Base-by-base conservation (phyloP, 1,140 invertebrate genomes). In the Sesamia nonagrioides region DNA sequence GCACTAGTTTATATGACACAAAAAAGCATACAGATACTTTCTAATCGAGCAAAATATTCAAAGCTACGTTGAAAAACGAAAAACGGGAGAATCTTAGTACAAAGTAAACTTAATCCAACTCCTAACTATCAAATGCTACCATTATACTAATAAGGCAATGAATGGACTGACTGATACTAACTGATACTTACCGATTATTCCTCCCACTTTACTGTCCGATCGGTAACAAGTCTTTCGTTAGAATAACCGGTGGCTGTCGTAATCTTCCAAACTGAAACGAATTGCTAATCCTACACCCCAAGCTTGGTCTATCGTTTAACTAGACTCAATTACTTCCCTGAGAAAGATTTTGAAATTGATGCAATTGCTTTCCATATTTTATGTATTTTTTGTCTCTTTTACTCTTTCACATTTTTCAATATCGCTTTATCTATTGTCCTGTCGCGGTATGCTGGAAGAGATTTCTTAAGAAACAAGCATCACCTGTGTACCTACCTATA, bases 181-280 rank as follows among this genome's bases (percentile, higher is more conserved):
- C 66, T 69, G 69, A 52, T 56, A 72, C 11, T 72, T 72, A 56
- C 33, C 17, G 71, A 60, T 60, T 74, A 74, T 74, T 33, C 48
- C 40, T 21, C 72, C 40, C 72, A 48, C 40, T 8, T 74, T 61
- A 74, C 42, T n/a, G 18, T 40, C 40, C 8, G n/a, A 4, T 27
- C 35, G 11, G 40, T 74, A 74, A 74, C 37, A 58, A 74, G 72
- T 60, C 17, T 45, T 45, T n/a, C 13, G 40, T 74, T 18, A 45
- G 18, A 74, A 60, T 58, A 27, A 66, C 74, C 74, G 60, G 60
- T 66, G 48, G 74, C 60, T 52, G 6, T n/a, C 18, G 60, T 50
- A 40, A 48, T 60, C 37, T 9, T n/a, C 40, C 40, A 48, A 66
- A 76, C 74, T 76, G 60, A 50, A 17, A 37, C 74, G 74, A 76